These are phyloP conservation scores for Dicyrtoma fusca DNA, from an alignment of 2,888 invertebrate genomes.

Conservation along the genomic window DNA sequence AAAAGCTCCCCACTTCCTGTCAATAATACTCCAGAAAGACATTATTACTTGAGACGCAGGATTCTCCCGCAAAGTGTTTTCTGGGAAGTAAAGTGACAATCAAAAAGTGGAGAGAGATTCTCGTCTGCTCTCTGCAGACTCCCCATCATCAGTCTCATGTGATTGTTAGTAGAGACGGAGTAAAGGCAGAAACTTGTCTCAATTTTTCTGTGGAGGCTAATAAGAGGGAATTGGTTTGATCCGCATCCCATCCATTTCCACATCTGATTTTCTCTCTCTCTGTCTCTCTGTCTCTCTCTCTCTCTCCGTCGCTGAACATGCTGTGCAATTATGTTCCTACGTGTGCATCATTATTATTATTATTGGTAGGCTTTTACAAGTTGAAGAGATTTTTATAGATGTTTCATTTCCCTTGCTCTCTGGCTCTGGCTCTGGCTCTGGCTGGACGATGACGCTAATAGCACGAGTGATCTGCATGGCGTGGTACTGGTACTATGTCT, in stretches of 20 bases:
- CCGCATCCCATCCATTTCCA: constrained; percentile 12
- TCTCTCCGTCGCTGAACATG: not conserved
- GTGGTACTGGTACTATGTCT: no score
- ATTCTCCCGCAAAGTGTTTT: constrained; percentile 27
- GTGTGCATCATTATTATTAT: constrained; percentile 8
- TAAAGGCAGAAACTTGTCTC: not conserved
- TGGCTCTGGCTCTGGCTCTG: not conserved
- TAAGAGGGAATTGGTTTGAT: constrained; percentile 23
- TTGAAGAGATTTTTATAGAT: not conserved
- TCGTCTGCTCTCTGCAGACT: no score
- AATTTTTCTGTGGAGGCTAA: constrained; percentile 15
- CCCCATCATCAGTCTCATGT: constrained; percentile 6
- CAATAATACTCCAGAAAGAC: constrained; percentile 4
- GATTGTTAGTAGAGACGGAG: no score
- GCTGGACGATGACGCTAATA: no score
- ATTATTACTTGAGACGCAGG: not conserved
- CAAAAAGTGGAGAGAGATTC: not conserved
- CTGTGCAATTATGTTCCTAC: constrained; percentile 19
- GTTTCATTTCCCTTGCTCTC: not conserved
- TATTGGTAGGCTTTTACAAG: not conserved
- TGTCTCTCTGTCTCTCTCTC: no score
- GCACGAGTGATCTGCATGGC: not conserved
- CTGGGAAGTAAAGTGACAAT: constrained; percentile 15
- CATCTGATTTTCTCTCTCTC: no score
- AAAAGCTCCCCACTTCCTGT: constrained; percentile 20